Conservation (phyloP, 1,140 invertebrate species). For the Atta colombica region DNA sequence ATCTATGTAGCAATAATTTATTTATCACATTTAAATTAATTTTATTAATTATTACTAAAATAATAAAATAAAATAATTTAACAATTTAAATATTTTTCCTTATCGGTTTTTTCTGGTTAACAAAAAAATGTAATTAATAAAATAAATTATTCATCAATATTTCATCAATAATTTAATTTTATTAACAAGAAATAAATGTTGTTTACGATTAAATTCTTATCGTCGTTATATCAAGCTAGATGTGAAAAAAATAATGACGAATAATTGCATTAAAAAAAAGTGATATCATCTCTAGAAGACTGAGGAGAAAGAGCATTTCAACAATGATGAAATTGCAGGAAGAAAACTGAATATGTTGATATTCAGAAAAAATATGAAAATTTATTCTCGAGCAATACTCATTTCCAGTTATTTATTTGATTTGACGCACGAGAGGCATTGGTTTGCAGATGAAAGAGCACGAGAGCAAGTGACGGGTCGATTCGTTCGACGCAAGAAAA, state of each 20-base stretch:
- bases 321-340: background rate
- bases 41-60: background rate
- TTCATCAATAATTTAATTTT: background rate
- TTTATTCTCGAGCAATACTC: background rate
- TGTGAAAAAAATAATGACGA: background rate
- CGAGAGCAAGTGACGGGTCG: background rate
- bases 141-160: background rate
- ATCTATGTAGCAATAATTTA: background rate
- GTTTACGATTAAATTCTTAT: background rate
- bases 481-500: constrained; percentile 64
- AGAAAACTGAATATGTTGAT: background rate
- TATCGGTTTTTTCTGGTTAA: background rate
- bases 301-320: background rate
- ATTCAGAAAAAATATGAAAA: background rate
- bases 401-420: background rate
- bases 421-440: background rate
- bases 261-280: background rate
- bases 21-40: background rate
- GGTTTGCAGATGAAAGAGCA: background rate
- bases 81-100: background rate
- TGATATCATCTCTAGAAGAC: background rate
- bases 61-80: background rate
- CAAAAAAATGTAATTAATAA: background rate
- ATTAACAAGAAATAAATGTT: background rate
- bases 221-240: background rate